Evolutionary conservation across 1,140 invertebrate genomes (phyloP).

Genomic region (Octopus sinensis): DNA sequence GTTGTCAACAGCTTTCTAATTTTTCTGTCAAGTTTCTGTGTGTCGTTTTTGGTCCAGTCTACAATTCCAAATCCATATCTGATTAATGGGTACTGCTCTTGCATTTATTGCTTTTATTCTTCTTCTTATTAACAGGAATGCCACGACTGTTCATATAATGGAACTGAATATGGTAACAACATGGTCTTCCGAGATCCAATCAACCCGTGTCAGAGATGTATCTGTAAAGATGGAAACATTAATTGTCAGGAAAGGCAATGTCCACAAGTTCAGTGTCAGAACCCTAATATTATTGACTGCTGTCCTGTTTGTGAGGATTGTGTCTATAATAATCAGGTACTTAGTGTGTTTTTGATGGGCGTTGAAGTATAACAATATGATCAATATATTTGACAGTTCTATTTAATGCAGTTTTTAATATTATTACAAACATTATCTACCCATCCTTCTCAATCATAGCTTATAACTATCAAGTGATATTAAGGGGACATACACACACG

Average conservation of each 20-base stretch:
- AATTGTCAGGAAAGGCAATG: constrained; percentile 34
- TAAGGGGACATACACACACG: no score
- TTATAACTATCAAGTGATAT: no score
- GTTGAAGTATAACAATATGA: no score
- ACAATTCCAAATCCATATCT: no score
- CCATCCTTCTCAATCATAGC: no score
- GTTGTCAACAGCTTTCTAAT: no score
- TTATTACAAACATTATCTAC: no score
- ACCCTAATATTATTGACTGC: constrained; percentile 39
- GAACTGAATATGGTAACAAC: constrained; percentile 24
- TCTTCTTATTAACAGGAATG: constrained; percentile 3
- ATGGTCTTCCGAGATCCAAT: constrained; percentile 18
- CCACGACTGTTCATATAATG: constrained; percentile 27
- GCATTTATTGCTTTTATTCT: not conserved
- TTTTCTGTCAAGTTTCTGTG: no score
- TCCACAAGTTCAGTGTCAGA: constrained; percentile 29
- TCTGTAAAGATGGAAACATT: constrained; percentile 38
- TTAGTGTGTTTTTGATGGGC: not conserved
- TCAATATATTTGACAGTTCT: no score
- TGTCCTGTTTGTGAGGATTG: constrained; percentile 44
- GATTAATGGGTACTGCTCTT: no score
- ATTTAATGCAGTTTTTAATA: no score
- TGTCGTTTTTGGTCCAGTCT: no score
- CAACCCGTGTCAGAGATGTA: constrained; percentile 15
- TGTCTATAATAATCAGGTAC: constrained; percentile 26